Conservation (phyloP, 2,113 vertebrate genomes). For the Petromus typicus region DNA sequence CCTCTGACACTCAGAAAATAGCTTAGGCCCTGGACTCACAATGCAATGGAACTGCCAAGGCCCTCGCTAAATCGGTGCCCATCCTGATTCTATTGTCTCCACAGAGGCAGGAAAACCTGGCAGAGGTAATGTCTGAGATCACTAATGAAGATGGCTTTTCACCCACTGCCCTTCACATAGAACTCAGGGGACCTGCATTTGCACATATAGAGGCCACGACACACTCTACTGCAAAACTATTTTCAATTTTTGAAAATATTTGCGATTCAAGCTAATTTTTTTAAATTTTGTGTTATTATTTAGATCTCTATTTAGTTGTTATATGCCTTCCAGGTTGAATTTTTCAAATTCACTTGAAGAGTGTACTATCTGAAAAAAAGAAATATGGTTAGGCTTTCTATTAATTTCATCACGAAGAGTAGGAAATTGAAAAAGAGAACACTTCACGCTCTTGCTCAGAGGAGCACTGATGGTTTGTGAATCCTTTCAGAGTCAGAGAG, state of each 20-base stretch:
- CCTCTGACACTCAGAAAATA: not conserved
- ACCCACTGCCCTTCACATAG: not conserved
- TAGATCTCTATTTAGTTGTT: constrained; percentile 22
- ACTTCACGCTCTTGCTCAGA: constrained; percentile 67
- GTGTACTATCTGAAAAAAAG: constrained; percentile 76
- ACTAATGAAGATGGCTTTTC: constrained; percentile 47
- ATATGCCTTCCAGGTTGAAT: constrained; percentile 56
- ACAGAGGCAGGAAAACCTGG: constrained; percentile 69
- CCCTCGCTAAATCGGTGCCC: not conserved
- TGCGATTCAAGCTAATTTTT: constrained; percentile 62
- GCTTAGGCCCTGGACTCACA: not conserved
- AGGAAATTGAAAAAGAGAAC: not conserved
- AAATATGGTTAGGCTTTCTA: constrained; percentile 74
- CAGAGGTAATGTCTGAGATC: constrained; percentile 42
- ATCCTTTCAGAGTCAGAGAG: constrained; percentile 82
- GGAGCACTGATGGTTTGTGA: constrained; percentile 82
- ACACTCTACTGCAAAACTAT: constrained; percentile 2
- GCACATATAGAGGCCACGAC: constrained; percentile 43
- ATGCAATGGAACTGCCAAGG: constrained; percentile 33
- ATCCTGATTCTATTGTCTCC: constrained; percentile 10
- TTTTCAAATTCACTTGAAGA: constrained; percentile 77
- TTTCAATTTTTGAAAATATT: not conserved
- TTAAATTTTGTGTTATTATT: constrained; percentile 40
- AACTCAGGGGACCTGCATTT: constrained; percentile 54
- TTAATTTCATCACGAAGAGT: constrained; percentile 77